Percentiles rank a stretch among this genome's conserved stretches.
Evolutionary conservation across 2,113 vertebrate genomes (phyloP).

Genomic region (Ptychochromis oligacanthus): DNA sequence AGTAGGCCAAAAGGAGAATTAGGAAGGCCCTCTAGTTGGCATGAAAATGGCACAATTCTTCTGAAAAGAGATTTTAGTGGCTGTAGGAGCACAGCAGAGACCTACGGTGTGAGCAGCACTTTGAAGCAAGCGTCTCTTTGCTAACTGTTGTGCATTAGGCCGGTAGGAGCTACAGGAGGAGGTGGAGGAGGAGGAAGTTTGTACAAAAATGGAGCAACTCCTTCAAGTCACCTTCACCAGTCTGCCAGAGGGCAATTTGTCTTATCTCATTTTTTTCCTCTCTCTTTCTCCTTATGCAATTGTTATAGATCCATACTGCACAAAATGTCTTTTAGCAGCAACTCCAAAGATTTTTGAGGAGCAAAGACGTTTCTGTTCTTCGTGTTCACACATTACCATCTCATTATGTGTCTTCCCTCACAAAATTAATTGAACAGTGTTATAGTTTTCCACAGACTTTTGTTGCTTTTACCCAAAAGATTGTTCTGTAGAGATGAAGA

Average conservation of each 20-base stretch:
- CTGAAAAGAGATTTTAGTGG: conserved; percentile 47
- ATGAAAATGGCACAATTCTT: conserved; percentile 59
- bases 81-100: conserved; percentile 51
- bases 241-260: conserved; percentile 67
- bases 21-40: conserved; percentile 54
- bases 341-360: conserved; percentile 67
- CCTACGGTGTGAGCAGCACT: conserved; percentile 67
- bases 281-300: conserved; percentile 64
- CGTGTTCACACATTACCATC: conserved; percentile 73
- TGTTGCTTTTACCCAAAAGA: conserved; percentile 40
- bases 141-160: conserved; percentile 41
- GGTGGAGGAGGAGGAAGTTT: conserved; percentile 45
- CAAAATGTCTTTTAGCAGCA: conserved; percentile 61
- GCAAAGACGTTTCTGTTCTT: conserved; percentile 66
- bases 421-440: conserved; percentile 58
- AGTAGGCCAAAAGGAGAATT: conserved; percentile 34
- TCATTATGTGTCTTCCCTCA: conserved; percentile 68
- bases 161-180: conserved; percentile 11
- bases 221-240: conserved; percentile 77
- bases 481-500: conserved; percentile 17
- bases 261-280: conserved; percentile 42
- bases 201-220: conserved; percentile 73
- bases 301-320: conserved; percentile 70
- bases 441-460: conserved; percentile 54
- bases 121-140: conserved; percentile 77